Conservation (phyloP, 2,888 invertebrate species). For the Hirtodrosophila cameraria region DNA sequence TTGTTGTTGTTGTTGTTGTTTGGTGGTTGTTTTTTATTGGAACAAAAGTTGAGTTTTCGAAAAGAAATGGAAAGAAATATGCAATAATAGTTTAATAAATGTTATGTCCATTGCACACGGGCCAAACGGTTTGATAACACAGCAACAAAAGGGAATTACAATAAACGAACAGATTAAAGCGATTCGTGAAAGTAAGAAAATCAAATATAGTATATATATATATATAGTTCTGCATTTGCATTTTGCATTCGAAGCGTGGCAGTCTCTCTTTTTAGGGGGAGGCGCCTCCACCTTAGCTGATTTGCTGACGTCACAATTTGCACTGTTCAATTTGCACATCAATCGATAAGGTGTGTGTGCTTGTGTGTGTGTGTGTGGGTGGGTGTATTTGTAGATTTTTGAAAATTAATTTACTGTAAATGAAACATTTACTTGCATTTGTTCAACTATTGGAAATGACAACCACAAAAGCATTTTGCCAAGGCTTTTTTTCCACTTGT, state of each 20-base stretch:
- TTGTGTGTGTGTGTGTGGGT: conserved; percentile 13
- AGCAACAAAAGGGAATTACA: conserved; percentile 68
- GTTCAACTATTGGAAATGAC: conserved; percentile 45
- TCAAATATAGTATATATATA: no score
- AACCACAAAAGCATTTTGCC: conserved; percentile 70
- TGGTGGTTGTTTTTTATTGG: conserved; percentile 35
- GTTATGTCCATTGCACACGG: conserved; percentile 21
- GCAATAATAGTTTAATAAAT: conserved; percentile 59
- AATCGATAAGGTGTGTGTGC: conserved; percentile 38
- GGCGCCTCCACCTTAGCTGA: conserved; percentile 5
- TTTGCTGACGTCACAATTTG: conserved; percentile 44
- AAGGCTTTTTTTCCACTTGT: conserved; percentile 33
- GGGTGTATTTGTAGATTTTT: conserved; percentile 5
- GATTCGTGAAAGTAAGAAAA: conserved; percentile 50
- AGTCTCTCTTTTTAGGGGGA: not conserved
- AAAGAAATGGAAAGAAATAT: conserved; percentile 74
- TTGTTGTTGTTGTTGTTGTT: conserved; percentile 30
- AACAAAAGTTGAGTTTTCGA: conserved; percentile 67
- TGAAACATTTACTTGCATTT: conserved; percentile 46
- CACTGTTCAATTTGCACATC: conserved; percentile 50
- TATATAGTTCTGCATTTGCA: conserved; percentile 40
- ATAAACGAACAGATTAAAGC: conserved; percentile 60
- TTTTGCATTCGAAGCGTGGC: conserved; percentile 29
- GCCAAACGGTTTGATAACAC: conserved; percentile 45
- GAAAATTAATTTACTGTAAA: conserved; percentile 43